Conservation (phyloP, 2,888 invertebrate species). For the Amitus sp. region DNA sequence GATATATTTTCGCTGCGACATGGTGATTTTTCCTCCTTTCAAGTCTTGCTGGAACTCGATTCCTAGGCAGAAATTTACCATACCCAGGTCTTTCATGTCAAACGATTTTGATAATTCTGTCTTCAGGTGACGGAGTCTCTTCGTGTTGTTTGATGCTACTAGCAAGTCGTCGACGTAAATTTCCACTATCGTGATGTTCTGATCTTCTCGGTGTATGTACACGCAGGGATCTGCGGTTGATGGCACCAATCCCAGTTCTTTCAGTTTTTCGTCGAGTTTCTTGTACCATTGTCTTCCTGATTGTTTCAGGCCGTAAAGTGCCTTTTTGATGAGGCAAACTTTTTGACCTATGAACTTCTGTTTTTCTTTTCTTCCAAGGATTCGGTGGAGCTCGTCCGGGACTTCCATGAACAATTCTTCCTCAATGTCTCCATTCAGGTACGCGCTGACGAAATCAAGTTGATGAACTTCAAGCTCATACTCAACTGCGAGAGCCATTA, state of each 20-base stretch:
- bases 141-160: constrained; percentile 32
- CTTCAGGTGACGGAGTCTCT: constrained; percentile 28
- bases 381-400: constrained; percentile 5
- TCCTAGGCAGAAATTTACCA: constrained; percentile 40
- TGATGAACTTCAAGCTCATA: constrained; percentile 8
- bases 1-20: constrained; percentile 43
- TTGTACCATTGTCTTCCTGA: constrained; percentile 40
- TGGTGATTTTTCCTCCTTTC: constrained; percentile 7
- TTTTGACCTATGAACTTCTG: constrained; percentile 14
- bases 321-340: constrained; percentile 39
- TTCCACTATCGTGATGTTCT: constrained; percentile 26
- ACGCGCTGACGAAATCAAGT: constrained; percentile 19
- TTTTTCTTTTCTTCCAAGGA: not conserved
- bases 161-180: constrained; percentile 49
- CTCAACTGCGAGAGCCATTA: constrained; percentile 5
- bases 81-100: constrained; percentile 42
- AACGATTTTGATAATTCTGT: constrained; percentile 29
- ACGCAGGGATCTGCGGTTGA: constrained; percentile 38
- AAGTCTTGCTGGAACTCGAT: constrained; percentile 38
- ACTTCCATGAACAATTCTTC: constrained; percentile 15
- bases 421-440: constrained; percentile 23
- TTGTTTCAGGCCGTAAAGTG: constrained; percentile 43
- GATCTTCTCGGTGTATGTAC: constrained; percentile 33
- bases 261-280: constrained; percentile 30
- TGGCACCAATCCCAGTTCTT: constrained; percentile 26